Evolutionary conservation across 2,113 vertebrate species (phyloP).

Genomic region (Ginglymostoma cirratum): DNA sequence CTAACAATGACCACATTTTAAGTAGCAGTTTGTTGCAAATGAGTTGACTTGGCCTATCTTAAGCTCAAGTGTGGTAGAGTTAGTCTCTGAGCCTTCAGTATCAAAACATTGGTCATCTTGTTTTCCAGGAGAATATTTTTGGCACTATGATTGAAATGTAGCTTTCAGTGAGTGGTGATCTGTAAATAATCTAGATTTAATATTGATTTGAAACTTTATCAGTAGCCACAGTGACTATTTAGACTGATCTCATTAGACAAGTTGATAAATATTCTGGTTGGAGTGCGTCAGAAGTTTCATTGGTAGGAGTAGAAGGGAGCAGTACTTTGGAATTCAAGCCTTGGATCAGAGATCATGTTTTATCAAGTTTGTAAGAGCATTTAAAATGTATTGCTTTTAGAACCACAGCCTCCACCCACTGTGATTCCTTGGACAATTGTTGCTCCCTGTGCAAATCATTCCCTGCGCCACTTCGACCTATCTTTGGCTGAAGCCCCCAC

Average conservation of each 20-base stretch:
- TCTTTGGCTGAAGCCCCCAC: not conserved
- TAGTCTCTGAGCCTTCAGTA: not conserved
- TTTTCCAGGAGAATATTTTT: not conserved
- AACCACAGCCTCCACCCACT: not conserved
- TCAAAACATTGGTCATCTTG: not conserved
- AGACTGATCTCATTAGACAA: not conserved
- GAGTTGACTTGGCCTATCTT: not conserved
- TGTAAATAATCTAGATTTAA: not conserved
- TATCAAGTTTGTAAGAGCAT: not conserved
- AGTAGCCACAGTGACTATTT: not conserved
- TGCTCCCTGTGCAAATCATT: not conserved
- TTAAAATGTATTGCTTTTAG: not conserved
- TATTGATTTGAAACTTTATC: not conserved
- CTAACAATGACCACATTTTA: not conserved
- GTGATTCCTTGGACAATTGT: not conserved
- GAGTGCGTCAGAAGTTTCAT: not conserved
- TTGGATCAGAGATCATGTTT: not conserved
- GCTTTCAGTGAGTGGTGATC: not conserved
- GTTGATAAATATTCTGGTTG: not conserved
- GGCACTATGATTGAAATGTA: not conserved
- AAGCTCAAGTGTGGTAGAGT: not conserved
- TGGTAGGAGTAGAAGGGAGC: not conserved
- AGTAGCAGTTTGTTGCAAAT: not conserved
- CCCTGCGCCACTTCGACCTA: not conserved
- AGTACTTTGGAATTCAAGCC: not conserved